phyloP scores from a whole-genome alignment of 2,797 vertebrate genomes.

The Mormyrops attenuatus region DNA sequence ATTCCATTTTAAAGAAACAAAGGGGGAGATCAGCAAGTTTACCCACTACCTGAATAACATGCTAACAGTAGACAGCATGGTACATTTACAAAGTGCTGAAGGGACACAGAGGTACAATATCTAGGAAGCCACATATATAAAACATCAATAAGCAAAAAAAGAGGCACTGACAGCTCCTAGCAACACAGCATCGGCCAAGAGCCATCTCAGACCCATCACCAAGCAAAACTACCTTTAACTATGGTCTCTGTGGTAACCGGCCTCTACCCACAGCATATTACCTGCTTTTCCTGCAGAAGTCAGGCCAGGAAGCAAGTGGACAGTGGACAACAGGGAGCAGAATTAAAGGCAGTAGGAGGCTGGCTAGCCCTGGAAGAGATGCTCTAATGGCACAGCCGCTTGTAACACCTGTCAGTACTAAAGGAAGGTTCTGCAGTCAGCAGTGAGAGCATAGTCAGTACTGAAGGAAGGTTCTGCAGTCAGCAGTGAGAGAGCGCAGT shows the following conservation, averaged over 20 bases:
- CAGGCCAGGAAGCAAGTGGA: slow-evolving; percentile 38
- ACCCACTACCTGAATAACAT: background rate
- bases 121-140: slow-evolving; percentile 17
- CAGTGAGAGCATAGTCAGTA: background rate
- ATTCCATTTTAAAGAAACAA: background rate
- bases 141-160: slow-evolving; percentile 27
- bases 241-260: slow-evolving; percentile 39
- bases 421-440: background rate
- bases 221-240: slow-evolving; percentile 27
- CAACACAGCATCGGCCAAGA: slow-evolving; percentile 25
- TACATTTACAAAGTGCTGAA: background rate
- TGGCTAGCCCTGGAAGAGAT: background rate
- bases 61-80: background rate
- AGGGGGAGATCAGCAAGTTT: background rate
- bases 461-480: background rate
- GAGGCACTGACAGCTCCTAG: background rate
- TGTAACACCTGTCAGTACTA: background rate
- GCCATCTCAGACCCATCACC: slow-evolving; percentile 37
- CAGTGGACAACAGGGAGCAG: slow-evolving; percentile 38
- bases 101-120: background rate
- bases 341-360: slow-evolving; percentile 26
- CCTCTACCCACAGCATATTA: slow-evolving; percentile 48
- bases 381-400: background rate
- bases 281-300: slow-evolving; percentile 63
- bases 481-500: background rate